Evolutionary conservation across 2,797 vertebrate species (phyloP), one percentile per base, ranked within the genome.

Genomic region (Enteromius afrohamiltoni): DNA sequence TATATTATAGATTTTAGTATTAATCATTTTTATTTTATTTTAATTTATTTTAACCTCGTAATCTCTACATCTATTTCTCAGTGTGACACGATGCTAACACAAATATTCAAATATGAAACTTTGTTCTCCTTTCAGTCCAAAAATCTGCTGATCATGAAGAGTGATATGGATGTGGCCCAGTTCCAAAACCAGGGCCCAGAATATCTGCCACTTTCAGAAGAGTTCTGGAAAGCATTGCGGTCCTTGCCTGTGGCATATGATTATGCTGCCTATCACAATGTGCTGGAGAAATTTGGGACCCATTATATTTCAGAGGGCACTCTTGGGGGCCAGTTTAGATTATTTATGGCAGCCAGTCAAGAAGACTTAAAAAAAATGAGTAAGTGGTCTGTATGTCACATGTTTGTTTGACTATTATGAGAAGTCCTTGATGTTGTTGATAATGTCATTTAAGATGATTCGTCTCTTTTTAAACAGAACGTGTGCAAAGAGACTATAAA

Each of bases 271-370:
- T 98, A 98, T 89, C 92, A 93, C 70, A 91, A 77, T 83, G 80
- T 98, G 55, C 94, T 99, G 0, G 94, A 96, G 69, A 90, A 6
- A 1, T 99, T 96, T 26, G 97, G 97, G 53, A 99, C 97, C 3
- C 97, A 98, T 88, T 99, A 95, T 89, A 88, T 98, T 45, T 94
- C 96, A 0, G 96, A 97, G 84, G 98, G 97, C 45, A 95, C 95
- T 6, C 93, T 99, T 19, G 98, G 97, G 88, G 97, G 97, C 58
- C 91, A 94, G 79, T 97, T 98, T 85, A 94, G 93, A 88, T 92
- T 93, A 86, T 62, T 97, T 37, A 90, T 98, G 91, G 92, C 95
- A 80, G 31, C 96, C 21, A 94, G 95, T 82, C 88, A 70, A 1
- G 93, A 95, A 6, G 90, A 90, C 17, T 81, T 93, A 6, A 88